Evolutionary conservation across 2,113 vertebrate species (phyloP).

Genomic region (Athene noctua): DNA sequence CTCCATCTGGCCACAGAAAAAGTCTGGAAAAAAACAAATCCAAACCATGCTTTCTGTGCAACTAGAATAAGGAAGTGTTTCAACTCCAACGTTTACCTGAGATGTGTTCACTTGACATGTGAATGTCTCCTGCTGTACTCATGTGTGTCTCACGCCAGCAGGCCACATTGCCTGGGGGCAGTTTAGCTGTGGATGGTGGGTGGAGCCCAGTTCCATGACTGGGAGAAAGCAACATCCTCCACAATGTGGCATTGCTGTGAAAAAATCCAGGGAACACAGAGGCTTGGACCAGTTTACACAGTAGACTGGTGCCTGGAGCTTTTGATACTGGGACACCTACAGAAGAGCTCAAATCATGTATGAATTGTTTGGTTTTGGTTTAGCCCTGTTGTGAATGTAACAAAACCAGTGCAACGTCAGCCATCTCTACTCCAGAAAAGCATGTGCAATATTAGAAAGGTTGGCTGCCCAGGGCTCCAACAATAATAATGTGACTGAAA

Average conservation of each 20-base stretch:
- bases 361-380: background rate
- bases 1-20: background rate
- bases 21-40: background rate
- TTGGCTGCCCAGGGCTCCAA: background rate
- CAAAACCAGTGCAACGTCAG: background rate
- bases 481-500: background rate
- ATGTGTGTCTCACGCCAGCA: fast-evolving
- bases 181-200: background rate
- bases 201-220: background rate
- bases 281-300: background rate
- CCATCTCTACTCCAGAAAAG: background rate
- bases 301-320: background rate
- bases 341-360: background rate
- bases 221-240: background rate
- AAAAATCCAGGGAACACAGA: background rate
- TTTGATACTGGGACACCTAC: background rate
- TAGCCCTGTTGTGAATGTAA: background rate
- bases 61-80: background rate
- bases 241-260: background rate
- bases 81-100: background rate
- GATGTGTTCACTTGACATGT: fast-evolving
- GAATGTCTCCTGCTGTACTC: background rate
- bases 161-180: background rate
- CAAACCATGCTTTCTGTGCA: background rate
- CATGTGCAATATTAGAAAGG: background rate